Conservation (phyloP, 1,140 invertebrate genomes). For the Pseudachorutes palmiensis region DNA sequence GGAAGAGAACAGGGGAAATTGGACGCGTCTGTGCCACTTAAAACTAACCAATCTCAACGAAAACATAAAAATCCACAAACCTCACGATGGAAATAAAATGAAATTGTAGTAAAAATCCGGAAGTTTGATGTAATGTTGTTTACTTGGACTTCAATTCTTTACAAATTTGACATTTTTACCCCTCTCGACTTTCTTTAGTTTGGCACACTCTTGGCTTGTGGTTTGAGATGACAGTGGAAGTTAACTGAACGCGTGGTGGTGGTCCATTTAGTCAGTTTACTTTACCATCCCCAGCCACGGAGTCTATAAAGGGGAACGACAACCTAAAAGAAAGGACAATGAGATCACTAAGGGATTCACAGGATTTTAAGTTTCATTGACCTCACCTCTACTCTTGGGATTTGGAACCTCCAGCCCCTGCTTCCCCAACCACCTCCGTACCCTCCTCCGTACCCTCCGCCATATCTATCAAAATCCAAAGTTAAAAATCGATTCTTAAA, state of each 20-base stretch:
- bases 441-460: too few species aligned
- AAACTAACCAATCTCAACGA: not conserved
- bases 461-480: too few species aligned
- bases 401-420: not conserved
- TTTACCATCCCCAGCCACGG: not conserved
- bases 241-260: too few species aligned
- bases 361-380: not conserved
- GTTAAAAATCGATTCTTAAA: not conserved
- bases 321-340: not conserved
- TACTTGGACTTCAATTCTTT: not conserved
- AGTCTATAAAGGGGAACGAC: not conserved
- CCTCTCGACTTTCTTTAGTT: too few species aligned
- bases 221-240: too few species aligned
- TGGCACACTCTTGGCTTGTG: too few species aligned
- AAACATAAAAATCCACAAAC: not conserved
- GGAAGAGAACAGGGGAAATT: conserved; percentile 31
- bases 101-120: not conserved
- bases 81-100: not conserved
- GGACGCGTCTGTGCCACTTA: conserved; percentile 16
- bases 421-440: not conserved
- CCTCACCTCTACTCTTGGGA: not conserved
- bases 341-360: not conserved
- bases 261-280: not conserved
- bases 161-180: too few species aligned
- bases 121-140: not conserved